Evolutionary conservation across 2,888 invertebrate genomes (phyloP).

Genomic region (Zaprionus bogoriensis): DNA sequence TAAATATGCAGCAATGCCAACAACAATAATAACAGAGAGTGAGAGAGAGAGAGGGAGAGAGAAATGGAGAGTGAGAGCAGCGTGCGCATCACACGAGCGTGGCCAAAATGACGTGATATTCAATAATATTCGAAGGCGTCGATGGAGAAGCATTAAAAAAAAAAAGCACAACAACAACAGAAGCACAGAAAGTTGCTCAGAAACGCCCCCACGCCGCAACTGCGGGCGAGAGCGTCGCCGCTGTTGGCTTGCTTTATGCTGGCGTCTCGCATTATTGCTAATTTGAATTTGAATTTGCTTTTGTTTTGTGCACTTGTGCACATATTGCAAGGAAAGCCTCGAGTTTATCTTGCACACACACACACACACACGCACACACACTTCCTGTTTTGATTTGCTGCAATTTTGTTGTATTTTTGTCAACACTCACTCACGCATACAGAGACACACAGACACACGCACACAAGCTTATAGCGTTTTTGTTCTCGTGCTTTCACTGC

Average conservation of each 20-base stretch:
- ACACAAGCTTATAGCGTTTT: slow-evolving; percentile 27
- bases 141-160: slow-evolving; percentile 25
- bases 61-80: slow-evolving; percentile 5
- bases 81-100: slow-evolving; percentile 34
- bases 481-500: slow-evolving; percentile 43
- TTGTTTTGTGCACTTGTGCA: neutral
- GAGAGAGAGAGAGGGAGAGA: slow-evolving; percentile 5
- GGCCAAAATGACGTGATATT: slow-evolving; percentile 56
- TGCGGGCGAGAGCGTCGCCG: neutral
- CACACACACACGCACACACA: slow-evolving; percentile 16
- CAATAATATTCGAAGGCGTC: slow-evolving; percentile 56
- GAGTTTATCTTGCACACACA: slow-evolving; percentile 36
- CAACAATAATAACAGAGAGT: slow-evolving; percentile 20
- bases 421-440: slow-evolving; percentile 52
- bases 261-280: neutral
- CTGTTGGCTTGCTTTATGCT: slow-evolving; percentile 18
- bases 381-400: slow-evolving; percentile 72
- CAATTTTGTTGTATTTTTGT: slow-evolving; percentile 67
- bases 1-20: slow-evolving; percentile 45
- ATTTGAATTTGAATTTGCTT: neutral
- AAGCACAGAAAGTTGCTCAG: slow-evolving; percentile 22
- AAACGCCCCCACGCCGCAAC: slow-evolving; percentile 41
- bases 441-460: slow-evolving; percentile 7
- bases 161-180: slow-evolving; percentile 31
- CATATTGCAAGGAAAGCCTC: neutral